Percentiles rank a stretch among this genome's conserved stretches.
Conservation (phyloP, 2,797 vertebrate genomes). For the Catharus ustulatus region DNA sequence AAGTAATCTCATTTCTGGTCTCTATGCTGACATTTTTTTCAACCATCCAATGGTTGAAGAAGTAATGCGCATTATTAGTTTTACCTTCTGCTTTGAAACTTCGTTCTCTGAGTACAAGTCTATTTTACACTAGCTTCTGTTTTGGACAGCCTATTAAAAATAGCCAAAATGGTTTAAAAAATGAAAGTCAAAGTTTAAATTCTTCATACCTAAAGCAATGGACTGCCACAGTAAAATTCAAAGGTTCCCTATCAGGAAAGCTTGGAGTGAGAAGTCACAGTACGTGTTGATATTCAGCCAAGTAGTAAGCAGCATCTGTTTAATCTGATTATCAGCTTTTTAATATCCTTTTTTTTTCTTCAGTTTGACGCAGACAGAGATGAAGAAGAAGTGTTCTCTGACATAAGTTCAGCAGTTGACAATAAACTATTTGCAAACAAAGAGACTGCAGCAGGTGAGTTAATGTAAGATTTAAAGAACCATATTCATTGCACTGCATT, state of each 20-base stretch:
- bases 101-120: neutral
- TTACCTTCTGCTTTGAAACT: neutral
- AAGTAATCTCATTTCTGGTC: neutral
- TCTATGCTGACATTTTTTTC: neutral
- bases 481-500: neutral
- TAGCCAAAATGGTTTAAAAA: neutral
- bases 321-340: neutral
- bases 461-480: neutral
- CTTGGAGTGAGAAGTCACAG: neutral
- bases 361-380: constrained; percentile 95
- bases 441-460: constrained; percentile 87
- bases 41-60: neutral
- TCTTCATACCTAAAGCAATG: neutral
- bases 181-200: neutral
- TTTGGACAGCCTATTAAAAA: neutral
- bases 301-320: neutral
- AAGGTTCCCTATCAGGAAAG: neutral
- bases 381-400: constrained; percentile 94
- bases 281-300: neutral
- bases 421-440: constrained; percentile 91
- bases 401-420: constrained; percentile 93
- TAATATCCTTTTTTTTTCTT: neutral
- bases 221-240: neutral
- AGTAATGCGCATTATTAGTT: neutral
- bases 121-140: neutral